A percentile compares a stretch with the other conserved stretches of the same genome.
These are phyloP conservation scores for Syrista parreyssii DNA, from an alignment of 2,888 invertebrate genomes.

Conservation along the genomic window DNA sequence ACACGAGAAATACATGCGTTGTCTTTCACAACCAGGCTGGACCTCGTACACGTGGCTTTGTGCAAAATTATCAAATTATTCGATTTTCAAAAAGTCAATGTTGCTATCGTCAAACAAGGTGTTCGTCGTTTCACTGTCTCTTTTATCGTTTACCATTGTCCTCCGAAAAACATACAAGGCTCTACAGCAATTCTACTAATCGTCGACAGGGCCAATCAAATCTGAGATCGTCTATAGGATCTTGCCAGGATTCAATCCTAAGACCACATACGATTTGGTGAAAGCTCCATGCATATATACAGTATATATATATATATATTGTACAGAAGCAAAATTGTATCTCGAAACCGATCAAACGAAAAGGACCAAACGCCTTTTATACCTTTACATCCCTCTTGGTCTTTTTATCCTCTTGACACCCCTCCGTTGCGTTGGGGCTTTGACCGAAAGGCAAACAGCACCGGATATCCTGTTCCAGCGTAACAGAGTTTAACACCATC, in stretches of 20 bases:
- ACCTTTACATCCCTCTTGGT: neutral
- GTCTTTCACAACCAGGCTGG: too few species aligned
- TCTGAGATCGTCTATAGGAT: neutral
- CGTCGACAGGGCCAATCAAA: neutral
- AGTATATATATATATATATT: too few species aligned
- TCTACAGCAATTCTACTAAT: neutral
- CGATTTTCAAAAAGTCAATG: neutral
- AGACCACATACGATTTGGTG: neutral
- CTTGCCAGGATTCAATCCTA: neutral
- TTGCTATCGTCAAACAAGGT: neutral
- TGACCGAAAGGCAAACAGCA: neutral
- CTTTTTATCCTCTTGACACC: neutral
- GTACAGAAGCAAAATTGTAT: neutral
- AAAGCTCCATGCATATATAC: neutral
- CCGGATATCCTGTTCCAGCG: neutral
- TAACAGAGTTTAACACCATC: neutral
- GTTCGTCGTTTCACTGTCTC: neutral
- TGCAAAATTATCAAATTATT: neutral
- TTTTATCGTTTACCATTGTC: neutral
- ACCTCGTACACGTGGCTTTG: too few species aligned
- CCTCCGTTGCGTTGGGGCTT: neutral
- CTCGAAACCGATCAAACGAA: neutral
- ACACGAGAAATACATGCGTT: too few species aligned
- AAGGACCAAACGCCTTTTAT: neutral
- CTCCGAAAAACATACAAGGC: neutral